These are phyloP conservation scores for Pteronotus mesoamericanus DNA, from an alignment of 2,797 vertebrate species.

Conservation along the genomic window DNA sequence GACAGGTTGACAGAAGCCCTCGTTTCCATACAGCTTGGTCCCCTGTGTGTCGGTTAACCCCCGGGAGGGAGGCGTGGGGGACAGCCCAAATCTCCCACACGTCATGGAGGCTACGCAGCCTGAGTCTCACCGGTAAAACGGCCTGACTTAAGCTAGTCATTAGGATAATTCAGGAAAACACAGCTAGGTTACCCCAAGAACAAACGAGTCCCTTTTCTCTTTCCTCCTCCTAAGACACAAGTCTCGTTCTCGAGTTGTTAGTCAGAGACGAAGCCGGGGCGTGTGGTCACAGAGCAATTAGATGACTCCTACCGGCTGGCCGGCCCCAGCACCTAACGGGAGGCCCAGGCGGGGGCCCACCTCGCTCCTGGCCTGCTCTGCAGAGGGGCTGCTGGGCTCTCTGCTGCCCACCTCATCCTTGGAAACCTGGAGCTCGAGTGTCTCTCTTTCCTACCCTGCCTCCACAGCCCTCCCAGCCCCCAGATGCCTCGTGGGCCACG, in stretches of 20 bases:
- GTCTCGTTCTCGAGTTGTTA: background rate
- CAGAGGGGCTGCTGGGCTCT: fast-evolving
- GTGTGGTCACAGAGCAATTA: background rate
- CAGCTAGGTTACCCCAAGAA: fast-evolving
- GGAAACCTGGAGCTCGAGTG: fast-evolving
- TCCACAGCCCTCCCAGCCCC: background rate
- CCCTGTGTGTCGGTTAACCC: background rate
- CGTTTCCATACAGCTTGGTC: background rate
- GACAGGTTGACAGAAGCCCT: background rate
- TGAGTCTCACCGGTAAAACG: background rate
- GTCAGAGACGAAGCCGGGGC: background rate
- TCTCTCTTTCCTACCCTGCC: background rate
- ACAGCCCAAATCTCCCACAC: background rate
- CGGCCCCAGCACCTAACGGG: fast-evolving
- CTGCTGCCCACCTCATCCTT: background rate
- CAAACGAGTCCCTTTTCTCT: background rate
- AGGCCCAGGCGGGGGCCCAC: background rate
- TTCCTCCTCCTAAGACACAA: background rate
- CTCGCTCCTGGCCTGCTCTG: background rate
- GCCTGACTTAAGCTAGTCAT: fast-evolving
- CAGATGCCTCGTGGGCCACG: background rate
- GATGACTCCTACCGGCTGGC: background rate
- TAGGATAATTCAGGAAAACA: background rate
- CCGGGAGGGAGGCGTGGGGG: background rate
- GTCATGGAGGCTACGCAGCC: fast-evolving